A percentile compares a stretch with the other conserved stretches of the same genome.
Conservation (phyloP, 1,140 invertebrate species). For the Euwallacea fornicatus region DNA sequence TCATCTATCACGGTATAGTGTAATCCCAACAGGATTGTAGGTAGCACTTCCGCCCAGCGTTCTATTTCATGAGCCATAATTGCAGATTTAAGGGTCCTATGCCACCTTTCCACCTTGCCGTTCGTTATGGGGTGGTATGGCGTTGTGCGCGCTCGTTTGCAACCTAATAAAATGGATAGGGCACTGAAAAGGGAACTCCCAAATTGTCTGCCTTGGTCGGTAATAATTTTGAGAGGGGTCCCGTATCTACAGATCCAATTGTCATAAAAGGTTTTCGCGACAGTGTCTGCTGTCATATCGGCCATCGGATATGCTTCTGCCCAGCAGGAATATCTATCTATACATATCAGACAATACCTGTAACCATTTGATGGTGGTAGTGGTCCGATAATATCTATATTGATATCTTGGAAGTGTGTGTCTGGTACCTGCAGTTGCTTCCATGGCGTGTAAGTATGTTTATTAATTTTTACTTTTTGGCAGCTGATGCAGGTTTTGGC, state of each 20-base stretch:
- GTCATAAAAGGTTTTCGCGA: conserved; percentile 37
- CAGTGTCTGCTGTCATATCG: conserved; percentile 19
- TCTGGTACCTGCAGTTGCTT: neutral
- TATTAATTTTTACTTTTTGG: neutral
- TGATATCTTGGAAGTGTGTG: neutral
- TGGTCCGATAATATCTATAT: conserved; percentile 15
- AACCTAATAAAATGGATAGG: conserved; percentile 15
- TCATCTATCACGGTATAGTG: conserved; percentile 41
- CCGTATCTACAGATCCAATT: conserved; percentile 49
- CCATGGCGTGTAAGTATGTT: neutral
- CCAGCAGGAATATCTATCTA: conserved; percentile 10
- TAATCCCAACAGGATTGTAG: conserved; percentile 41
- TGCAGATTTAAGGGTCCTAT: too few species aligned
- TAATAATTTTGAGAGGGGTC: conserved; percentile 38
- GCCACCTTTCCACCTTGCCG: too few species aligned
- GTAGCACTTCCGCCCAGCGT: conserved; percentile 14
- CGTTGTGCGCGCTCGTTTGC: conserved; percentile 27
- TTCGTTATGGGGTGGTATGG: conserved; percentile 37
- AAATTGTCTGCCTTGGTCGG: conserved; percentile 45
- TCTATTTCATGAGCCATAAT: too few species aligned
- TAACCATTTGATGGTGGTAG: neutral
- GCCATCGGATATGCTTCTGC: conserved; percentile 1
- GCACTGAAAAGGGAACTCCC: conserved; percentile 36
- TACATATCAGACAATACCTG: conserved; percentile 8
- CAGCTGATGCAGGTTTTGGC: neutral